Conservation (phyloP, 1,140 invertebrate species). For the Argopecten irradians region DNA sequence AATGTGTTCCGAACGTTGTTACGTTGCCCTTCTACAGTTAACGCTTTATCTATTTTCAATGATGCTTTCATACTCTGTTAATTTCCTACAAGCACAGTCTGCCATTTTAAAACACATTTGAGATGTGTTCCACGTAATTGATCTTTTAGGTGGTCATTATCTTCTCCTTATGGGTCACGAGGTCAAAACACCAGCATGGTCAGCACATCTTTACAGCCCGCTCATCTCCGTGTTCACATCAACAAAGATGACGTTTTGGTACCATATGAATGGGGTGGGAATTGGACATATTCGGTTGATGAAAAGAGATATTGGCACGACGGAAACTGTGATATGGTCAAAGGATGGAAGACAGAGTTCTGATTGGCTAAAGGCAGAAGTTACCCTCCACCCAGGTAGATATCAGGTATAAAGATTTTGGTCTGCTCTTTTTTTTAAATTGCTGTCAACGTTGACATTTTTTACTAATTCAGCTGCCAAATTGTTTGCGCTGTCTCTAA, state of each 20-base stretch:
- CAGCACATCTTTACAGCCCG: slow-evolving; percentile 34
- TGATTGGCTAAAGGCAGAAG: slow-evolving; percentile 31
- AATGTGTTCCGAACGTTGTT: too few relatives aligned
- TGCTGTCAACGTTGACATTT: too few relatives aligned
- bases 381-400: neutral
- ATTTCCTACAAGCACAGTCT: too few relatives aligned
- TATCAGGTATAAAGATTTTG: too few relatives aligned
- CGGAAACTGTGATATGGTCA: neutral
- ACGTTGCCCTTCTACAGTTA: too few relatives aligned
- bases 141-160: slow-evolving; percentile 26
- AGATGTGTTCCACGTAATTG: too few relatives aligned
- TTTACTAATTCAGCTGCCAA: too few relatives aligned
- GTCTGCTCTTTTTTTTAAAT: too few relatives aligned
- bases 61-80: too few relatives aligned
- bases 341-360: slow-evolving; percentile 34
- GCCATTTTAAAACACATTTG: too few relatives aligned
- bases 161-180: slow-evolving; percentile 12
- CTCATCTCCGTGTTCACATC: neutral
- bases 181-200: neutral
- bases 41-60: too few relatives aligned
- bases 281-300: slow-evolving; percentile 35
- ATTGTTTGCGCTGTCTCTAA: too few relatives aligned
- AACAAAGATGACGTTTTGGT: slow-evolving; percentile 40
- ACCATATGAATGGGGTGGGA: slow-evolving; percentile 48
- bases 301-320: neutral